A percentile compares a stretch with the other conserved stretches of the same genome.
phyloP scores from a whole-genome alignment of 53 echinoderm and acorn worm genomes.

The Pentamera pediparva region DNA sequence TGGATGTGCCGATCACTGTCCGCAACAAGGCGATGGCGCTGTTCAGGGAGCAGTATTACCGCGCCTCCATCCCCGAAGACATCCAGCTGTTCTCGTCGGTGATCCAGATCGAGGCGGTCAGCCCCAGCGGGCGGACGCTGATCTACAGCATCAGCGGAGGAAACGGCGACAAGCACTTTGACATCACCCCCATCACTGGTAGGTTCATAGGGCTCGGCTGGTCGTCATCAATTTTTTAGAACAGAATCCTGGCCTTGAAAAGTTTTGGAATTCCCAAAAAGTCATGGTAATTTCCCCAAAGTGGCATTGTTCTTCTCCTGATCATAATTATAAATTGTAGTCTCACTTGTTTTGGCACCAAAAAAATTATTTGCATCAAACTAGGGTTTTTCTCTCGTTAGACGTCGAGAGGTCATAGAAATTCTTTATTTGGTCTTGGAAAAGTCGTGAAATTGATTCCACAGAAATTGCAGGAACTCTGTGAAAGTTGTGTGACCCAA shows the following conservation, averaged over 20 bases:
- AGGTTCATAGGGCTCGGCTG: too few relatives aligned
- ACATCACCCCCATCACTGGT: constrained; percentile 84
- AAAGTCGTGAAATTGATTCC: too few relatives aligned
- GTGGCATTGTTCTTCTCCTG: neutral
- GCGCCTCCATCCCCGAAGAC: constrained; percentile 65
- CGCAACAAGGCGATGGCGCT: constrained; percentile 97
- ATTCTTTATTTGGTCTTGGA: too few relatives aligned
- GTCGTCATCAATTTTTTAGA: too few relatives aligned
- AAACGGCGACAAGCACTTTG: constrained; percentile 86
- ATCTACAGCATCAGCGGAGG: constrained; percentile 84
- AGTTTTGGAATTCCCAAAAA: too few relatives aligned
- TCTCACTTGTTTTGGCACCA: neutral
- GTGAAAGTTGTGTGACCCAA: too few relatives aligned
- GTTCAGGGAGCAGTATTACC: constrained; percentile 90
- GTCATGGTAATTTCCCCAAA: neutral
- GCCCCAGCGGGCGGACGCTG: constrained; percentile 79
- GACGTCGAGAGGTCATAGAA: too few relatives aligned
- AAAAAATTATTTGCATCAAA: too few relatives aligned
- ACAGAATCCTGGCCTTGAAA: neutral
- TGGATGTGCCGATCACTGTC: constrained; percentile 82
- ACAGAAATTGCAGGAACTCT: too few relatives aligned
- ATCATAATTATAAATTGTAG: neutral
- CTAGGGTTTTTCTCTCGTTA: too few relatives aligned
- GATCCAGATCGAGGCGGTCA: constrained; percentile 82
- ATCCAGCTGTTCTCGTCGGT: constrained; percentile 71